These are phyloP conservation scores for Julus scanicus DNA, from an alignment of 2,888 invertebrate genomes.

Conservation along the genomic window DNA sequence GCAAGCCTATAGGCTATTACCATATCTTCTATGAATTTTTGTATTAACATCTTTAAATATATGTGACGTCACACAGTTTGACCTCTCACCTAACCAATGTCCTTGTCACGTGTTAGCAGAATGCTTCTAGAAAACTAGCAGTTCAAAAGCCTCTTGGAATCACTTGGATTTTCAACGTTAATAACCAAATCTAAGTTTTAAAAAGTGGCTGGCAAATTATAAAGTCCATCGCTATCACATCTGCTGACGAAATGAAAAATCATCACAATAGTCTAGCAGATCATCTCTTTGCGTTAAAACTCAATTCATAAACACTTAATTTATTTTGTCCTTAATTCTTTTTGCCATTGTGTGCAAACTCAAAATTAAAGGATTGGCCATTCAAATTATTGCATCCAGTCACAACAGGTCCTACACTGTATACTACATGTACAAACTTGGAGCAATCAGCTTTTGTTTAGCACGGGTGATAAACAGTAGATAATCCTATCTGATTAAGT, in stretches of 20 bases:
- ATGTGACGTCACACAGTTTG: background rate
- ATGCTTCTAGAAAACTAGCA: background rate
- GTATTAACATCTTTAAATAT: background rate
- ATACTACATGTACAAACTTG: too few relatives aligned
- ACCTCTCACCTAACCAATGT: background rate
- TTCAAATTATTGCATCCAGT: background rate
- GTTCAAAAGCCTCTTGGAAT: background rate
- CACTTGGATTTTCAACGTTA: background rate
- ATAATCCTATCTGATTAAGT: too few relatives aligned
- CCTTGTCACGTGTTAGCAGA: background rate
- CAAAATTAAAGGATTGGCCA: background rate
- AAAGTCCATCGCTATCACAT: background rate
- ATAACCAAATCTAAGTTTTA: background rate
- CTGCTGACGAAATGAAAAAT: constrained; percentile 18
- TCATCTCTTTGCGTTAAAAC: background rate
- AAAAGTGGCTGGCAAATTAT: background rate
- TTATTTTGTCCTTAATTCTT: constrained; percentile 33
- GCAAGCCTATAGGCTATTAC: background rate
- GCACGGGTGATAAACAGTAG: too few relatives aligned
- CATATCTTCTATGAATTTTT: background rate
- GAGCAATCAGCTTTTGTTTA: too few relatives aligned
- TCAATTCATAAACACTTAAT: constrained; percentile 19
- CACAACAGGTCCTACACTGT: background rate
- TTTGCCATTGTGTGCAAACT: constrained; percentile 14
- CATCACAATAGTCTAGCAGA: background rate